Evolutionary conservation across 2,113 vertebrate genomes (phyloP).

Genomic region (Dipodomys ordii): DNA sequence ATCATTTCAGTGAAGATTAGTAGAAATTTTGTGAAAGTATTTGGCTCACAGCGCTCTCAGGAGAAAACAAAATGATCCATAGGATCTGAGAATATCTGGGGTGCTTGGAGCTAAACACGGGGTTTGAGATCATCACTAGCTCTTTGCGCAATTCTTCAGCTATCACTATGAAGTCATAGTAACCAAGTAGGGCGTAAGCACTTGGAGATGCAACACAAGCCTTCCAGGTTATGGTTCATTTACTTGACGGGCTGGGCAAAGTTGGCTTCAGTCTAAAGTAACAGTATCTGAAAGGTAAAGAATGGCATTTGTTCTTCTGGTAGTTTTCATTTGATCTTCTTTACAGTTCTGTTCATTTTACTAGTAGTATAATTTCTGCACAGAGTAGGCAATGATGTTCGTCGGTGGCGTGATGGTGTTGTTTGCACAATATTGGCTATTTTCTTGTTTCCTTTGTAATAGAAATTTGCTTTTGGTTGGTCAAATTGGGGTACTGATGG

Average conservation of each 20-base stretch:
- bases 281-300: neutral
- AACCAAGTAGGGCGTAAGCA: neutral
- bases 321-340: too few species aligned
- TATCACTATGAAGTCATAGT: neutral
- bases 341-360: neutral
- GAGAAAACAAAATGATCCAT: neutral
- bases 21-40: neutral
- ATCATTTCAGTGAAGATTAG: neutral
- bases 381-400: neutral
- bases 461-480: neutral
- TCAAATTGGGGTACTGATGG: too few species aligned
- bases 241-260: neutral
- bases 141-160: neutral
- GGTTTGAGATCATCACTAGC: neutral
- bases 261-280: neutral
- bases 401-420: neutral
- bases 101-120: neutral
- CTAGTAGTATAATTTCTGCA: neutral
- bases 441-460: neutral
- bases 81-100: neutral
- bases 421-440: neutral
- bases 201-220: neutral
- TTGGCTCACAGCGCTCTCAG: neutral
- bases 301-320: neutral
- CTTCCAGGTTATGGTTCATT: neutral